These are phyloP conservation scores for Drosophila limbata DNA, from an alignment of 2,888 invertebrate genomes.

Conservation along the genomic window DNA sequence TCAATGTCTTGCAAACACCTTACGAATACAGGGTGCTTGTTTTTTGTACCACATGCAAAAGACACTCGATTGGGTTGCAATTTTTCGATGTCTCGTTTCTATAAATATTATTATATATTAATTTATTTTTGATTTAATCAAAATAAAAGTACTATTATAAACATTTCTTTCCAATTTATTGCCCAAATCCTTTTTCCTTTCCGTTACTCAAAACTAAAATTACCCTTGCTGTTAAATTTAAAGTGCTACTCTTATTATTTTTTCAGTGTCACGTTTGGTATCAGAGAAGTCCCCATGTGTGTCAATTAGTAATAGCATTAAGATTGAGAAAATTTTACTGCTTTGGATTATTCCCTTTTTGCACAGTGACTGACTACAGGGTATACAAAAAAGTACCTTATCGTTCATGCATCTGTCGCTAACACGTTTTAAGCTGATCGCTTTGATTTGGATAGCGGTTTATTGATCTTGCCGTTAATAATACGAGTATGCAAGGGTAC, in stretches of 20 bases:
- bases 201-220: neutral
- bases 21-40: constrained; percentile 30
- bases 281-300: neutral
- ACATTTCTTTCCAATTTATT: neutral
- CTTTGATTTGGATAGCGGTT: constrained; percentile 23
- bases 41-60: neutral
- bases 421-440: constrained; percentile 19
- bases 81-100: neutral
- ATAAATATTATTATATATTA: too few species aligned
- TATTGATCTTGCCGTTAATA: constrained; percentile 26
- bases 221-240: neutral
- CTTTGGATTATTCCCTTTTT: too few species aligned
- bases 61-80: neutral
- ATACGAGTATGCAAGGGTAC: constrained; percentile 13
- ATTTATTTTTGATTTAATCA: neutral
- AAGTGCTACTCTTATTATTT: neutral
- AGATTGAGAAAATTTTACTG: neutral
- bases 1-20: constrained; percentile 5
- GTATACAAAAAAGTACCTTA: constrained; percentile 1
- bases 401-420: neutral
- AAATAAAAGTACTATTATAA: neutral
- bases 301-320: neutral
- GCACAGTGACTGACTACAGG: neutral
- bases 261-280: neutral
- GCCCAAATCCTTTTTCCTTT: neutral